Percentiles rank a stretch among this genome's conserved stretches.
These are phyloP conservation scores for Lasioglossum baleicum DNA, from an alignment of 1,140 invertebrate species.

Conservation along the genomic window DNA sequence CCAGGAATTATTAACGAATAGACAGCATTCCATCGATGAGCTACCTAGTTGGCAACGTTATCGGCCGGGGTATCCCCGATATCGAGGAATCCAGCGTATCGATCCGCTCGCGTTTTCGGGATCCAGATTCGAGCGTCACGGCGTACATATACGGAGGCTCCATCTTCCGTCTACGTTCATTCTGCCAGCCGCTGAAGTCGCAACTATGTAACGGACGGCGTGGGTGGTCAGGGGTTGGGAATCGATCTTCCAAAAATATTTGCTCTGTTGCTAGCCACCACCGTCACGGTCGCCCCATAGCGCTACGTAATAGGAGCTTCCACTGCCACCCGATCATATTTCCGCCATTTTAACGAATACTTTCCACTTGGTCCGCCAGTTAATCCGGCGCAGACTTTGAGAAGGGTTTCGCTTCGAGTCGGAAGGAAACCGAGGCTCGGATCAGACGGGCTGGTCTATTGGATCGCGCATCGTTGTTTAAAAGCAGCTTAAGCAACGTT, in stretches of 20 bases:
- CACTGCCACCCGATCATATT: not conserved
- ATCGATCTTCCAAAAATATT: slow-evolving; percentile 68
- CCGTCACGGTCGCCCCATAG: too few relatives aligned
- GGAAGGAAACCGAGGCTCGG: too few relatives aligned
- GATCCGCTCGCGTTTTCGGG: slow-evolving; percentile 30
- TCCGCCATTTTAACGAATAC: slow-evolving; percentile 25
- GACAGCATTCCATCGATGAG: too few relatives aligned
- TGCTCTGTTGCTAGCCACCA: slow-evolving; percentile 31
- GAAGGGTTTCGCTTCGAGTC: too few relatives aligned
- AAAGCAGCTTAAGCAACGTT: too few relatives aligned
- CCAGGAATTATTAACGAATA: too few relatives aligned
- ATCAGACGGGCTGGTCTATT: too few relatives aligned
- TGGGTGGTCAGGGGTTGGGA: slow-evolving; percentile 48
- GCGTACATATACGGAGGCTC: slow-evolving; percentile 57
- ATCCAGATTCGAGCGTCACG: slow-evolving; percentile 38
- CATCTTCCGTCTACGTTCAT: slow-evolving; percentile 57
- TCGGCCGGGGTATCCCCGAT: not conserved
- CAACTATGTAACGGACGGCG: slow-evolving; percentile 54
- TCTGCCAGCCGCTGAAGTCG: slow-evolving; percentile 55
- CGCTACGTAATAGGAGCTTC: too few relatives aligned
- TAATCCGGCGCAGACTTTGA: not conserved
- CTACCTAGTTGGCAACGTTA: too few relatives aligned
- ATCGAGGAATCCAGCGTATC: not conserved
- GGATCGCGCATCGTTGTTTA: too few relatives aligned
- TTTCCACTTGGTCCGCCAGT: not conserved